Conservation (phyloP, 2,797 vertebrate genomes). For the Triplophysa bombifrons region DNA sequence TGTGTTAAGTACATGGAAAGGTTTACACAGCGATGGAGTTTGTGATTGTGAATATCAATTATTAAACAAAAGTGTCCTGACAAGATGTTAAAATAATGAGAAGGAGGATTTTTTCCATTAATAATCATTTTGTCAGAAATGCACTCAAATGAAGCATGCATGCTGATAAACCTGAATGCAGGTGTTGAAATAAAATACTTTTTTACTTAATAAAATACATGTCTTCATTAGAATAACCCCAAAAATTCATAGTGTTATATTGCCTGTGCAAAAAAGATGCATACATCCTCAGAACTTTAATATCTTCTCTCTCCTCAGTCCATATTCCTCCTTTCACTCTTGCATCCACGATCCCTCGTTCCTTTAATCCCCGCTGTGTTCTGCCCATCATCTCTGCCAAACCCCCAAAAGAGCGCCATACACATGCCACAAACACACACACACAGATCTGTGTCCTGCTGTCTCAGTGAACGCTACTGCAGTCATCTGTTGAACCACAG, state of each 20-base stretch:
- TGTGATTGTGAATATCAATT: too few relatives aligned
- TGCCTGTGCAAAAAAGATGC: neutral
- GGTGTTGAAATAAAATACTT: neutral
- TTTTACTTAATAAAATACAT: too few relatives aligned
- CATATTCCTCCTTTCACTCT: slow-evolving; percentile 13
- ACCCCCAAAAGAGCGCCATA: slow-evolving; percentile 26
- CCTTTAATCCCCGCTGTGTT: slow-evolving; percentile 20
- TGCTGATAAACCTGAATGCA: neutral
- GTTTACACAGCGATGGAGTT: neutral
- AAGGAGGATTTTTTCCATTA: neutral
- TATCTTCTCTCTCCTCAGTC: slow-evolving; percentile 8
- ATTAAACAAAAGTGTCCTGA: neutral
- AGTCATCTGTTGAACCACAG: slow-evolving; percentile 43
- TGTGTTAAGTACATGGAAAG: too few relatives aligned
- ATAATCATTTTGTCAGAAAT: neutral
- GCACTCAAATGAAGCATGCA: neutral
- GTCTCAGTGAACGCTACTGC: slow-evolving; percentile 34
- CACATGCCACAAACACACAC: slow-evolving; percentile 1
- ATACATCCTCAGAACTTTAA: neutral
- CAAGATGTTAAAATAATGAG: neutral
- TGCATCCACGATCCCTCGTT: neutral
- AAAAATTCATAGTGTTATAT: neutral
- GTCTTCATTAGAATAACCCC: neutral
- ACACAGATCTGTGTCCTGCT: slow-evolving; percentile 28
- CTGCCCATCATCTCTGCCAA: slow-evolving; percentile 41